phyloP scores from a whole-genome alignment of 2,888 invertebrate species.

The Zygaena filipendulae region DNA sequence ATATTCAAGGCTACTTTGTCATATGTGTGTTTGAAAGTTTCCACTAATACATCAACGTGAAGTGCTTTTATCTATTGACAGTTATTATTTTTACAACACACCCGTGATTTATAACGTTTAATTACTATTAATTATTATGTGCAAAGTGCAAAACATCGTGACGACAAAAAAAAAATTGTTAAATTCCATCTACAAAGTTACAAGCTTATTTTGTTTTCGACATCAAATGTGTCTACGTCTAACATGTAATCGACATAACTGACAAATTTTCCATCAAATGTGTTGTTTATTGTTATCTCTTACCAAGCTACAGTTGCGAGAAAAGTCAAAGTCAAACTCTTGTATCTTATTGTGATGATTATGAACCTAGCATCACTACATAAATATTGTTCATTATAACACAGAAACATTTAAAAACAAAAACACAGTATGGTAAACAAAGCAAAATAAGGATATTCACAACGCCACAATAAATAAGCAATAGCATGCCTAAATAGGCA shows the following conservation, averaged over 20 bases:
- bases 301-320: constrained; percentile 45
- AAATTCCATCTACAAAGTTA: too few relatives aligned
- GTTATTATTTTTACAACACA: too few relatives aligned
- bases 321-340: constrained; percentile 67
- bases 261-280: constrained; percentile 21
- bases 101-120: too few relatives aligned
- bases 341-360: constrained; percentile 48
- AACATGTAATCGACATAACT: constrained; percentile 30
- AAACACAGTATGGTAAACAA: constrained; percentile 47
- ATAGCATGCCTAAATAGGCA: constrained; percentile 56
- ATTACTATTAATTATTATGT: too few relatives aligned
- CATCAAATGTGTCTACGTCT: constrained; percentile 35
- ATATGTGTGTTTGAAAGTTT: too few relatives aligned
- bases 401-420: constrained; percentile 36
- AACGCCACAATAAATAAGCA: constrained; percentile 61
- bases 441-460: constrained; percentile 48
- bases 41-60: too few relatives aligned
- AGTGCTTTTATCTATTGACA: too few relatives aligned
- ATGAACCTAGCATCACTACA: constrained; percentile 52
- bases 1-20: too few relatives aligned
- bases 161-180: too few relatives aligned
- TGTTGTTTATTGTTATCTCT: too few relatives aligned
- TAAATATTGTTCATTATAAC: constrained; percentile 29
- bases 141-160: too few relatives aligned
- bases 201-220: too few relatives aligned